Conservation (phyloP, 2,113 vertebrate genomes). For the Muntiacus muntjak region DNA sequence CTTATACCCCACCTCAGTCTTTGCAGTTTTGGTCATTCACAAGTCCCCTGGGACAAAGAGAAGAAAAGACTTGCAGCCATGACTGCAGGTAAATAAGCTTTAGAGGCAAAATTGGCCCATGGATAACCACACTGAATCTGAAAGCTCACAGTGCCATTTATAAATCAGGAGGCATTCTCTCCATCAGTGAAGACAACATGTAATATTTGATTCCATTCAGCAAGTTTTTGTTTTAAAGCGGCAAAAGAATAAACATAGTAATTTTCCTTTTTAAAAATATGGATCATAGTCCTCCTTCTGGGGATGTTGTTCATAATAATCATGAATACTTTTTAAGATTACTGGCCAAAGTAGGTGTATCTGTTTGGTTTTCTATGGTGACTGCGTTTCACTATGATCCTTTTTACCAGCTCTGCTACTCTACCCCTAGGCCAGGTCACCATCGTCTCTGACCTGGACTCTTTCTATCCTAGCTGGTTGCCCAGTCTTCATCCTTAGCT, state of each 20-base stretch:
- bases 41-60: not conserved
- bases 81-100: not conserved
- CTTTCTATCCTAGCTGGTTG: not conserved
- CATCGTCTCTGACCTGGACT: not conserved
- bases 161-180: not conserved
- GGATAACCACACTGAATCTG: not conserved
- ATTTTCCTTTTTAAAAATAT: not conserved
- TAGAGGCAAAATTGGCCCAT: not conserved
- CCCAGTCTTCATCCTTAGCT: not conserved
- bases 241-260: not conserved
- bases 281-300: not conserved
- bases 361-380: not conserved
- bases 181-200: not conserved
- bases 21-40: not conserved
- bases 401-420: not conserved
- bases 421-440: not conserved
- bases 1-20: not conserved
- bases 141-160: not conserved
- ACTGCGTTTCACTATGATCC: not conserved
- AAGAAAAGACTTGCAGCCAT: not conserved
- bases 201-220: not conserved
- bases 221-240: not conserved
- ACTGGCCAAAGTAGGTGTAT: not conserved
- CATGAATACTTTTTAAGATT: not conserved
- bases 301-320: not conserved